Base-by-base conservation (phyloP, 1,140 invertebrate genomes). In the Centruroides vittatus region DNA sequence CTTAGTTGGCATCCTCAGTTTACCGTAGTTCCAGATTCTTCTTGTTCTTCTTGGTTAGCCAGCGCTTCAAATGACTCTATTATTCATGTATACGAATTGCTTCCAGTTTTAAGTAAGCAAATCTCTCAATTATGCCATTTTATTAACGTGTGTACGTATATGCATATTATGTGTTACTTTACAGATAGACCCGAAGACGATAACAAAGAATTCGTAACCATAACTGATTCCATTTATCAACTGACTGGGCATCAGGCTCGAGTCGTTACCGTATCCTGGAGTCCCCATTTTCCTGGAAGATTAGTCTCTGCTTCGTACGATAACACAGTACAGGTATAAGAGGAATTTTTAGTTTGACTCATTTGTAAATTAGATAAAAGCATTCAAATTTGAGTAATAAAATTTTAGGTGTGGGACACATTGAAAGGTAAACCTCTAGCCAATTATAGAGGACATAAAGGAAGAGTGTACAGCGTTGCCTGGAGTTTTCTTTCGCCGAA, bases 291-390 rank as follows among this genome's bases (percentile, higher is more conserved):
- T 9, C 82, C 81, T 60, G 82, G 78, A 7, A 73, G 77, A 49
- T 72, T 90, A n/a, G 72, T 84, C 8, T 82, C 86, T 10, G 80
- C 79, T 5, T 84, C 84, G 35, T 83, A 82, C 66, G 85, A 88
- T 72, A 72, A 74, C 12, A 81, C 79, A 51, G 81, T 81, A 55
- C 79, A 82, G 74, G 86, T 88, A 41, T 41, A 8, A 6, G 8
- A 41, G 75, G 73, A 68, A 71, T 61, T 52, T 12, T 53, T 55
- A 11, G 3, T 41, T 41, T 6, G 35, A 53, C 4, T 12, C 49
- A 8, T 13, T 63, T 61, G 8, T 53, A 53, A 23, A 53, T 6
- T 6, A 36, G 23, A 34, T 51, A 34, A 34, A 23, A 23, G 8
- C 23, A 34, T 53, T 53, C 5, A 53, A 53, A 23, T 53, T 53